A percentile compares a stretch with the other conserved stretches of the same genome.
Conservation (phyloP, 1,140 invertebrate genomes). For the Bactericera cockerelli region DNA sequence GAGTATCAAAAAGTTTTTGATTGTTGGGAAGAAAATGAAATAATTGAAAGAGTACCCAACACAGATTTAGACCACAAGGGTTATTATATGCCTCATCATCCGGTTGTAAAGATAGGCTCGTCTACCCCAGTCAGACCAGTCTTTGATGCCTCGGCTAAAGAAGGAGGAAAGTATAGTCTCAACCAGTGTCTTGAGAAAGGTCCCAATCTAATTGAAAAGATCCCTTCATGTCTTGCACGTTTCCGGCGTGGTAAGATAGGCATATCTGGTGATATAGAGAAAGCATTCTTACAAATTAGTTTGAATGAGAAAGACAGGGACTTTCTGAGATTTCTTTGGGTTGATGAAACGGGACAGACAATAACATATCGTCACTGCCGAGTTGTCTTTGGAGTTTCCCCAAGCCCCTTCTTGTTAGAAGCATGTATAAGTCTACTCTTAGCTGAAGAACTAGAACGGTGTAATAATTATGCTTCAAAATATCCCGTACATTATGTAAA, state of each 20-base stretch:
- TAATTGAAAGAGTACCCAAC: conserved; percentile 4
- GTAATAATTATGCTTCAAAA: background rate
- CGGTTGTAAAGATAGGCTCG: conserved; percentile 6
- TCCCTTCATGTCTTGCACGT: background rate
- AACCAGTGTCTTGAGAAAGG: conserved; percentile 10
- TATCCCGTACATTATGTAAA: background rate
- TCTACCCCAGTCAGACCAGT: conserved; percentile 3
- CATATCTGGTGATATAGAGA: background rate
- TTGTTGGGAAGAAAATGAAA: background rate
- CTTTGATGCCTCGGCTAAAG: conserved; percentile 14
- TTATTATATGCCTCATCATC: conserved; percentile 13
- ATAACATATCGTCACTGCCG: conserved; percentile 11
- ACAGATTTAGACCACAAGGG: background rate
- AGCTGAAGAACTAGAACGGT: background rate
- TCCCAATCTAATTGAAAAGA: conserved; percentile 1
- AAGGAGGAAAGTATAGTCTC: background rate
- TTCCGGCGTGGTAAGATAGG: background rate
- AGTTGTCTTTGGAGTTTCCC: conserved; percentile 16
- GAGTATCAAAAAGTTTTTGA: background rate
- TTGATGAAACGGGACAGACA: conserved; percentile 1
- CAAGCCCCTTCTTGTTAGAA: conserved; percentile 13
- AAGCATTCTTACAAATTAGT: conserved; percentile 6
- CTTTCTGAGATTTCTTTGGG: conserved; percentile 20
- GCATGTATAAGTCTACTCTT: conserved; percentile 6
- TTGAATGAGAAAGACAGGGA: conserved; percentile 7